phyloP scores from a whole-genome alignment of 2,113 vertebrate species.

The Cyprinus carpio region DNA sequence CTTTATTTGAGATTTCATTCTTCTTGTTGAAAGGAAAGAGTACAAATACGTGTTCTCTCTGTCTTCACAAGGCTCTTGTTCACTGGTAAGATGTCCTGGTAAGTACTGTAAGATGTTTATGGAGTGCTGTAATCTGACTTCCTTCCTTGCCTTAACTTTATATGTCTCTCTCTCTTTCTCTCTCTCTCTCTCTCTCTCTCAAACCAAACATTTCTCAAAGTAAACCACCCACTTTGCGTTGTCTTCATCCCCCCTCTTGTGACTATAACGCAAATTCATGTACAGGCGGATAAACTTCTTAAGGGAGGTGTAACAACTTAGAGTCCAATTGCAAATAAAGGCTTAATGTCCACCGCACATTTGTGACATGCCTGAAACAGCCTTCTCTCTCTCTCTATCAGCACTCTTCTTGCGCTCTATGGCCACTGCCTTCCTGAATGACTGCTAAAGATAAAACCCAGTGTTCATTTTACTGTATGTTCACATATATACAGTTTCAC shows the following conservation, averaged over 20 bases:
- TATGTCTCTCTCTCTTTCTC: constrained; percentile 3
- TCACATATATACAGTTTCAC: neutral
- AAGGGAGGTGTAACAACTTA: neutral
- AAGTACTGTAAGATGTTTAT: constrained; percentile 2
- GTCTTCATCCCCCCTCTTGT: constrained; percentile 15
- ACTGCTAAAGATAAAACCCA: constrained; percentile 21
- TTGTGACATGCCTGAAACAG: neutral
- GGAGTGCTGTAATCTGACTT: constrained; percentile 27
- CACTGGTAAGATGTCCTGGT: neutral
- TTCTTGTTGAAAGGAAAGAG: neutral
- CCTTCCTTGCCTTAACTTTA: constrained; percentile 4
- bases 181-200: constrained; percentile 28
- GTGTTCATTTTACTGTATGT: neutral
- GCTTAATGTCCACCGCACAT: constrained; percentile 9
- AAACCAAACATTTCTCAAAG: constrained; percentile 9
- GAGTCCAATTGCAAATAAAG: constrained; percentile 3
- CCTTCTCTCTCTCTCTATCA: constrained; percentile 21
- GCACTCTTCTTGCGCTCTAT: neutral
- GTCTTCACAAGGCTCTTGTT: neutral
- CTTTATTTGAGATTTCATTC: constrained; percentile 68
- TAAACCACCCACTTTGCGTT: constrained; percentile 1
- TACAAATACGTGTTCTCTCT: neutral
- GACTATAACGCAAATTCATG: constrained; percentile 25
- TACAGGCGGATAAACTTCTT: constrained; percentile 2
- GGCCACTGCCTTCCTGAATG: constrained; percentile 29